A percentile compares a stretch with the other conserved stretches of the same genome.
These are phyloP conservation scores for Intoshia linei DNA, from an alignment of 1,140 invertebrate genomes.

Conservation along the genomic window DNA sequence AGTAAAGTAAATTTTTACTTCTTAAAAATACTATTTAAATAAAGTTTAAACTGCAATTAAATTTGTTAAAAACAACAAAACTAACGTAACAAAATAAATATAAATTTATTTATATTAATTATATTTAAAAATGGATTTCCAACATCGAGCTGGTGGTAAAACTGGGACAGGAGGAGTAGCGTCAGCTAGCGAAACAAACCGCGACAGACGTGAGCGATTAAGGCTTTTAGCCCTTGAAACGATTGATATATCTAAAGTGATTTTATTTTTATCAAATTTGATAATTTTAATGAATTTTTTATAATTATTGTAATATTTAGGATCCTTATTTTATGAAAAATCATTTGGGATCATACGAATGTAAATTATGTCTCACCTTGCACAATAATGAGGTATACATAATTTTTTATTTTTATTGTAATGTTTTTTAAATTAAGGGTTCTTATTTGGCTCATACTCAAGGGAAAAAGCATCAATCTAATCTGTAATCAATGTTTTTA, in stretches of 20 bases:
- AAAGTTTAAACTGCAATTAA: too few relatives aligned
- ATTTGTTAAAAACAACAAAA: too few relatives aligned
- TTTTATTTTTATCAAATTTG: constrained; percentile 1
- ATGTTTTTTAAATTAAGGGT: constrained; percentile 26
- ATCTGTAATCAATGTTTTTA: constrained; percentile 30
- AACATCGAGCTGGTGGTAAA: constrained; percentile 50
- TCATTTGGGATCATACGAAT: constrained; percentile 52
- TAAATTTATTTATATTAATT: too few relatives aligned
- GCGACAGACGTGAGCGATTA: constrained; percentile 68
- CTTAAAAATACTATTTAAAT: too few relatives aligned
- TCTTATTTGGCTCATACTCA: constrained; percentile 96
- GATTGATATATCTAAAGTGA: constrained; percentile 64
- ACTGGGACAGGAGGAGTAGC: constrained; percentile 89
- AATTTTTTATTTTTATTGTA: neutral
- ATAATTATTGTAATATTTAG: constrained; percentile 21
- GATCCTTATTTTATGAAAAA: constrained; percentile 29
- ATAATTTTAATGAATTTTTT: neutral
- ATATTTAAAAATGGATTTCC: constrained; percentile 25
- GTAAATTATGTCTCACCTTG: constrained; percentile 81
- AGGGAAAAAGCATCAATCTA: constrained; percentile 99
- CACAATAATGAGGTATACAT: constrained; percentile 95
- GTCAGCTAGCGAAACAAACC: constrained; percentile 83
- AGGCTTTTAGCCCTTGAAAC: constrained; percentile 80
- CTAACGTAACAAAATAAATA: too few relatives aligned
- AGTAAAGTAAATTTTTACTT: too few relatives aligned